Evolutionary conservation across 2,888 invertebrate genomes (phyloP), one percentile per base, ranked within the genome.

Genomic region (Colletes collaris): DNA sequence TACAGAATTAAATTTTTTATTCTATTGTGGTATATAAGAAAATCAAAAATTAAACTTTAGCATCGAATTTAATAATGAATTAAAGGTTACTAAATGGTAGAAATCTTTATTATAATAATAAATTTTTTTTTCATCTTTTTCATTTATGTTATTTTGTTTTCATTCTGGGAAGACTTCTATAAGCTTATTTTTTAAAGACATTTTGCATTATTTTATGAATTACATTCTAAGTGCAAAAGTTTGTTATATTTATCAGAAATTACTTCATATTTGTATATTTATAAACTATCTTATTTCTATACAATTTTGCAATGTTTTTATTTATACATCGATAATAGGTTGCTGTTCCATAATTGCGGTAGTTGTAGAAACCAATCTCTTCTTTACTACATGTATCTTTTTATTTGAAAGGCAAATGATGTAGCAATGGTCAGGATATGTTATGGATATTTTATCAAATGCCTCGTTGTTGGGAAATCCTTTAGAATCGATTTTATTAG

Each of bases 351-450:
- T 52, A 13, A 65, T 40, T 3, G 74, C 68, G n/a, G 63, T 59
- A 10, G 79, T 75, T 2, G 72, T 59, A 2, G 71, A 63, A 3
- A 71, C 50, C 19, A 89, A 73, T 63, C 87, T 91, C 79, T 95
- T 95, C 90, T 97, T 97, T 6, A 97, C 95, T 56, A 98, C 95
- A 92, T 97, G 96, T 85, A 98, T 96, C 93, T 97, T 96, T 90
- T 97, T 96, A 92, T 98, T 98, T 0, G 98, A 98, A 86, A 98
- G 94, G 90, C 97, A 97, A 88, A 98, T 95, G 64, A 96, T 95
- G 91, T 97, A 98, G 93, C 96, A 96, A 91, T 97, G 97, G 88
- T 97, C 96, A 84, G 97, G 96, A 92, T 97, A 98, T 0, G 96
- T 95, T 87, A 98, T 96, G 81, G 97, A 95, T 86, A 98, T 95